phyloP scores from a whole-genome alignment of 2,113 vertebrate species.

The Chaetorhynchus papuensis region DNA sequence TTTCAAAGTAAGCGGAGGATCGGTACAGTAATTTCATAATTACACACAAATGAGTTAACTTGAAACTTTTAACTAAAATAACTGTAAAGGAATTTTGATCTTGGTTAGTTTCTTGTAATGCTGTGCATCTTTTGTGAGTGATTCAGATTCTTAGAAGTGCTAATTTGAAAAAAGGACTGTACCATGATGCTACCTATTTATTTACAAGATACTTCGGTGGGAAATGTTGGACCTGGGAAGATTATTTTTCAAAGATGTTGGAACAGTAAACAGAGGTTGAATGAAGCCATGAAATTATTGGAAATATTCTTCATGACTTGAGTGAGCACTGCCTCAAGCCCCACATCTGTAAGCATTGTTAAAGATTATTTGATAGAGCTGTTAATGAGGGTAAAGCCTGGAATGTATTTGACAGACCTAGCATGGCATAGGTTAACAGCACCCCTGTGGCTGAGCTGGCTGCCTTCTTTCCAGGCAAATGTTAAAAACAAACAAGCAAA shows the following conservation, averaged over 20 bases:
- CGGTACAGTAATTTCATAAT: constrained; percentile 84
- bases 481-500: constrained; percentile 8
- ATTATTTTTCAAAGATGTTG: constrained; percentile 40
- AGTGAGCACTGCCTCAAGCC: not conserved
- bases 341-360: not conserved
- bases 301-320: not conserved
- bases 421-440: not conserved
- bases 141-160: constrained; percentile 60
- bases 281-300: not conserved
- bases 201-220: not conserved
- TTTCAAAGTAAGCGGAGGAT: constrained; percentile 80
- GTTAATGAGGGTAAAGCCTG: not conserved
- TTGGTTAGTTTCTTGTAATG: constrained; percentile 54
- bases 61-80: constrained; percentile 72
- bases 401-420: not conserved
- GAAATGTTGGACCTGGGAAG: constrained; percentile 23
- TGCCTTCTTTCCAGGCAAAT: not conserved
- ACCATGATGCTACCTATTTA: not conserved
- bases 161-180: constrained; percentile 58
- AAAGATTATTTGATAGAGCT: constrained; percentile 12
- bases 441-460: not conserved
- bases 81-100: constrained; percentile 61
- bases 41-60: constrained; percentile 73
- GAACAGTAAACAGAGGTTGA: not conserved
- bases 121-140: constrained; percentile 52